A percentile compares a stretch with the other conserved stretches of the same genome.
phyloP scores from a whole-genome alignment of 2,888 invertebrate species.

The Nomada fabriciana region DNA sequence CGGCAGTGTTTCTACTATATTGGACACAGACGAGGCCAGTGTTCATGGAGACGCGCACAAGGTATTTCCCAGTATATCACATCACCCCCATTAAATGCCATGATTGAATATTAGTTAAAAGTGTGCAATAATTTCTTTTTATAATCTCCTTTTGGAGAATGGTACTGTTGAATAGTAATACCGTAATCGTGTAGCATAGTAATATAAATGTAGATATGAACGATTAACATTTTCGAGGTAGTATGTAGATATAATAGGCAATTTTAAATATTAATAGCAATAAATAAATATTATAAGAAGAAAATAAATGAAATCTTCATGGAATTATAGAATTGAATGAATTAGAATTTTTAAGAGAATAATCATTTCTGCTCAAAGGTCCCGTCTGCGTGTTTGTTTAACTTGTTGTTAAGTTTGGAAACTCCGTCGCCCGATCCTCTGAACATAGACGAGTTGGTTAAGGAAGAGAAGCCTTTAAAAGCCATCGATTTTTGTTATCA shows the following conservation, averaged over 20 bases:
- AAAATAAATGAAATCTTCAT: neutral
- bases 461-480: conserved; percentile 95
- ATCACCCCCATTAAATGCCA: too few relatives aligned
- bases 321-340: neutral
- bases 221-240: too few relatives aligned
- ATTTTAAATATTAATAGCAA: too few relatives aligned
- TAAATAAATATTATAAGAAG: neutral
- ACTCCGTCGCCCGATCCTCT: conserved; percentile 97
- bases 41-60: conserved; percentile 96
- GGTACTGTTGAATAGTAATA: too few relatives aligned
- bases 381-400: conserved; percentile 96
- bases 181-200: too few relatives aligned
- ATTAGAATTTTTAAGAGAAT: conserved; percentile 4
- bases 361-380: conserved; percentile 85
- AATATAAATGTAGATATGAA: too few relatives aligned
- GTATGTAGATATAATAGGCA: too few relatives aligned
- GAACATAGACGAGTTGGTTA: conserved; percentile 96
- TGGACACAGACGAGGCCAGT: conserved; percentile 95
- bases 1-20: conserved; percentile 97
- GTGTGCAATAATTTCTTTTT: neutral
- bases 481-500: conserved; percentile 99
- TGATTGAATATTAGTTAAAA: neutral
- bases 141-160: neutral
- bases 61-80: conserved; percentile 84
- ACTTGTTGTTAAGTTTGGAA: conserved; percentile 95